These are phyloP conservation scores for Sminthurinus aureus DNA, from an alignment of 2,888 invertebrate species.

Conservation along the genomic window DNA sequence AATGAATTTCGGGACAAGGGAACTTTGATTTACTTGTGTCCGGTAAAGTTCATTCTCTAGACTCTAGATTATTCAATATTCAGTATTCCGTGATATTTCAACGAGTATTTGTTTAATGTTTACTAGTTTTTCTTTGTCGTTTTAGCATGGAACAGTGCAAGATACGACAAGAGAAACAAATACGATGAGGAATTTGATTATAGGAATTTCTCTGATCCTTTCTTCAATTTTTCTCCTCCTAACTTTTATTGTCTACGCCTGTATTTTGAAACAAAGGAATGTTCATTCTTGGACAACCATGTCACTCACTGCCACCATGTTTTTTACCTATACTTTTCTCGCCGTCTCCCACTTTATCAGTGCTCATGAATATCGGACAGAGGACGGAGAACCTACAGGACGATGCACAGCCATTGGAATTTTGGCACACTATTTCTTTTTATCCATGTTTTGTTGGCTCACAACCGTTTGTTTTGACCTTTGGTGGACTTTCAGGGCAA, in stretches of 20 bases:
- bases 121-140: too few species aligned
- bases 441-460: constrained; percentile 60
- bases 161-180: not conserved
- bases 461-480: constrained; percentile 60
- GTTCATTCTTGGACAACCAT: constrained; percentile 48
- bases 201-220: constrained; percentile 39
- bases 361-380: constrained; percentile 41
- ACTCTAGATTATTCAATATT: not conserved
- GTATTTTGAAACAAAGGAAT: constrained; percentile 45
- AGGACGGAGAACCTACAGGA: constrained; percentile 31
- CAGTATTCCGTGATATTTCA: not conserved
- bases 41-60: too few species aligned
- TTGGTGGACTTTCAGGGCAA: constrained; percentile 59
- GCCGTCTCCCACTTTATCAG: constrained; percentile 51
- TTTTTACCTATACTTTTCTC: constrained; percentile 53
- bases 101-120: too few species aligned
- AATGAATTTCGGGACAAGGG: too few species aligned
- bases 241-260: constrained; percentile 48
- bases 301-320: constrained; percentile 47
- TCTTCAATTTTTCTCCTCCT: constrained; percentile 49
- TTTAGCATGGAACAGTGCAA: too few species aligned
- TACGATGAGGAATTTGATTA: not conserved
- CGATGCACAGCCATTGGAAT: constrained; percentile 57
- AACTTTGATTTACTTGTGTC: too few species aligned
- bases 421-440: constrained; percentile 57